Evolutionary conservation across 1,140 invertebrate genomes (phyloP), one percentile per base, ranked within the genome.

Genomic region (Drosophila kurseongensis): DNA sequence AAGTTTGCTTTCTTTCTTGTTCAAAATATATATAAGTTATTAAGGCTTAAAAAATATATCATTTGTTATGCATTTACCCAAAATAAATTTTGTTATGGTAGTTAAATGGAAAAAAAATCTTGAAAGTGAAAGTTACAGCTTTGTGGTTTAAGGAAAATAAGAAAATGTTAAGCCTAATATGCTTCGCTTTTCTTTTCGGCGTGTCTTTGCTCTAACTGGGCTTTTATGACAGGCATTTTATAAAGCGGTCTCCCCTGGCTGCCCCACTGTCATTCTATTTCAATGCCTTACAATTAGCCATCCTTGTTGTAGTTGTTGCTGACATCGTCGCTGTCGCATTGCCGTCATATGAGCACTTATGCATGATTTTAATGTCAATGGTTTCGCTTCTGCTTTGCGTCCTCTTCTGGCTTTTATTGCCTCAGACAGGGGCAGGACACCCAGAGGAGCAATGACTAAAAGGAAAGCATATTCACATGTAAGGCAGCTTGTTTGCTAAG

Each of bases 321-420:
- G 65, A n/a, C 48, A 51, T 78, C 65, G 44, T 56, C 63, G 41
- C 62, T 73, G 83, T 88, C 79, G 79, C 67, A 79, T 79, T 89
- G 84, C 79, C 77, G 76, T 69, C 80, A 89, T 63, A 77, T 84
- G 68, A 91, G 88, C 80, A 89, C 88, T 91, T 91, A 91, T 88
- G 81, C 88, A 88, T 91, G 88, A 91, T 88, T 91, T 91, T 91
- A 91, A 91, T 91, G 88, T 91, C 88, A 91, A 91, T 91, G 88
- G 80, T 75, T 90, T 78, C 60, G 66, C 75, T 59, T 44, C 55
- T 78, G 56, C 60, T 44, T 45, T 48, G 41, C 27, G 52, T 50
- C 63, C 54, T 68, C 69, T 75, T 50, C 40, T 47, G 42, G 32
- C 52, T 63, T 54, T 80, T 80, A 75, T 68, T 68, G 57, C 47